phyloP scores from a whole-genome alignment of 2,797 vertebrate species.

The Falco biarmicus region DNA sequence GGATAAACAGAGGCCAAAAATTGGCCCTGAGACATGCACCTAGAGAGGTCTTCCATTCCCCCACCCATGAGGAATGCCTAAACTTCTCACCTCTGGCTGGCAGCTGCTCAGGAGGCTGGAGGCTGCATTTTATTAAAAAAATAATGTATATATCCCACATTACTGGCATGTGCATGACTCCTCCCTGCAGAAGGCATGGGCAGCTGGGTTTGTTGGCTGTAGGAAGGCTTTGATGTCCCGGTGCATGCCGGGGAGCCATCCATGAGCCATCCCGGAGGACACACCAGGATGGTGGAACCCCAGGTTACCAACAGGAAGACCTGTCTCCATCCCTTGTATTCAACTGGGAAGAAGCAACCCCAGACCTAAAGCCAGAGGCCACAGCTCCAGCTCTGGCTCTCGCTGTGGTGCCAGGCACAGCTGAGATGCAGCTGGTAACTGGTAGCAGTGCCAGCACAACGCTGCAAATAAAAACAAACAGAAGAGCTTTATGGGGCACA shows the following conservation, averaged over 20 bases:
- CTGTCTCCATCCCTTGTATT: background rate
- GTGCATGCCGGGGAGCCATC: fast-evolving
- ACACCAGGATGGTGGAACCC: background rate
- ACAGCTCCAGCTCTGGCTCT: background rate
- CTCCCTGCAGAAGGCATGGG: fast-evolving
- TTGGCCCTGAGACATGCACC: background rate
- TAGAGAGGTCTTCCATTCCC: background rate
- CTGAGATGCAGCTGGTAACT: background rate
- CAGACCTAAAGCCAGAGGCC: background rate
- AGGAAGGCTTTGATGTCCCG: background rate
- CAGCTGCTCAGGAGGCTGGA: background rate
- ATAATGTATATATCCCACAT: fast-evolving
- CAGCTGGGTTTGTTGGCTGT: background rate
- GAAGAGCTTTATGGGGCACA: background rate
- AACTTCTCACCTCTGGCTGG: background rate
- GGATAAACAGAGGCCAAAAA: background rate
- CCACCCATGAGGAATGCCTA: background rate
- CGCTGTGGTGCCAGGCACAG: background rate
- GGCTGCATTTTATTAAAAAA: background rate
- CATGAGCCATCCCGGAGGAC: background rate
- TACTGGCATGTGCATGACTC: fast-evolving
- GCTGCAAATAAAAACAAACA: background rate
- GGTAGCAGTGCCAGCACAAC: background rate
- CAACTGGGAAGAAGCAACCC: background rate
- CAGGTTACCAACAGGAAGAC: background rate